phyloP scores from a whole-genome alignment of 2,113 vertebrate genomes.

The Talpa occidentalis region DNA sequence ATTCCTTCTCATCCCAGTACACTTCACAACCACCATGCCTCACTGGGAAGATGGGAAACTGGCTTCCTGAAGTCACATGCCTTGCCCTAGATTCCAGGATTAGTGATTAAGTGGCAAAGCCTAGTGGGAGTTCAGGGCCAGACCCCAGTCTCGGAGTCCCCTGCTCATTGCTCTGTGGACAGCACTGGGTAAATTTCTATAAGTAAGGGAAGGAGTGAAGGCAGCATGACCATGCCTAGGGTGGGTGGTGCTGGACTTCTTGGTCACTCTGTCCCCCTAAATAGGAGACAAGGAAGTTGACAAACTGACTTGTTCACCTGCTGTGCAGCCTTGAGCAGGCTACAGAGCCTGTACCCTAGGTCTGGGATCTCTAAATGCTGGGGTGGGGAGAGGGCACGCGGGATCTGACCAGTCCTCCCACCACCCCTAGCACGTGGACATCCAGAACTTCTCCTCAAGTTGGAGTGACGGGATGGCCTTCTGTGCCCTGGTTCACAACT shows the following conservation, averaged over 20 bases:
- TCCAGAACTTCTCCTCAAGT: conserved; percentile 99
- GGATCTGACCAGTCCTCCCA: neutral
- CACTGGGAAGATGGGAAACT: neutral
- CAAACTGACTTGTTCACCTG: neutral
- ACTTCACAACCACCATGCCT: neutral
- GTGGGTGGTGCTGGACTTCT: neutral
- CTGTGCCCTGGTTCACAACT: conserved; percentile 97
- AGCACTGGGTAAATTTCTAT: neutral
- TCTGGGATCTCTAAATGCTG: neutral
- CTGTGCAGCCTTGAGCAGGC: neutral
- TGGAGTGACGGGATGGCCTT: conserved; percentile 99
- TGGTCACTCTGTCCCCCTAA: neutral
- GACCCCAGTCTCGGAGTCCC: neutral
- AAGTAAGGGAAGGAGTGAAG: neutral
- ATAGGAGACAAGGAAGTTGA: neutral
- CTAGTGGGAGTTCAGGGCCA: neutral
- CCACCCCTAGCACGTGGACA: conserved; percentile 92
- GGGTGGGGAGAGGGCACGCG: neutral
- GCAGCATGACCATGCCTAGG: neutral
- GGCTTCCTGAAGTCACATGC: neutral
- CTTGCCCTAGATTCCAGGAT: neutral
- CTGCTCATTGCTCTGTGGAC: neutral
- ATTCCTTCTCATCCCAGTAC: neutral
- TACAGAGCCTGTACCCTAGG: neutral
- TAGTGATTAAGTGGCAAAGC: neutral